A percentile compares a stretch with the other conserved stretches of the same genome.
phyloP scores from a whole-genome alignment of 2,113 vertebrate genomes.

The Gorsachius goisagi region DNA sequence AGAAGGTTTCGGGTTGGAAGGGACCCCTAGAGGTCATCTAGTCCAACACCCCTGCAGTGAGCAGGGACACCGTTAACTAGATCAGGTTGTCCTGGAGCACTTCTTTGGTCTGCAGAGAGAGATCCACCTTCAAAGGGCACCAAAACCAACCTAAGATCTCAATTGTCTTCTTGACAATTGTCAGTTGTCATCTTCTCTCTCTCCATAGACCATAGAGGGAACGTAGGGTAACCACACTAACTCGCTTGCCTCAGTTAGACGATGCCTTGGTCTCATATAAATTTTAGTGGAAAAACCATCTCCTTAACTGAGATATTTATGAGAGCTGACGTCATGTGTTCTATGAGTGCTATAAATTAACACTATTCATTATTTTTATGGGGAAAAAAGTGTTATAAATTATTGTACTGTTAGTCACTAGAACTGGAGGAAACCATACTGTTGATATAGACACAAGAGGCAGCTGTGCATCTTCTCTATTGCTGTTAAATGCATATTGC shows the following conservation, averaged over 20 bases:
- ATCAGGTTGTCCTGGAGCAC: neutral
- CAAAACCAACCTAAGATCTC: neutral
- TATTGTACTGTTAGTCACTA: neutral
- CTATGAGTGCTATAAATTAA: constrained; percentile 1
- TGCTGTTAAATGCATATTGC: neutral
- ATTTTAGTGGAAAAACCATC: neutral
- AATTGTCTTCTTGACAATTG: neutral
- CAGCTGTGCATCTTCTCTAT: constrained; percentile 21
- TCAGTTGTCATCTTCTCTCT: neutral
- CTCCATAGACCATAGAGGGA: accelerated
- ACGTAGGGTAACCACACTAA: neutral
- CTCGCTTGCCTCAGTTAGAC: neutral
- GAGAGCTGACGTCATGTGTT: neutral
- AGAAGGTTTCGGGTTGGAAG: no score
- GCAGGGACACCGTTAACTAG: no score
- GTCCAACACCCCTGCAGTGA: no score
- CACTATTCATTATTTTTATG: neutral
- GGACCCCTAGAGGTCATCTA: no score
- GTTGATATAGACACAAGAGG: neutral
- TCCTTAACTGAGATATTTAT: neutral
- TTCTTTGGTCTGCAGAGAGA: neutral
- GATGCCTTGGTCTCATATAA: neutral
- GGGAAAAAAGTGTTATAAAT: neutral
- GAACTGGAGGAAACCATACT: neutral
- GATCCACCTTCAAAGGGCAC: neutral